Base-by-base conservation (phyloP, 2,797 vertebrate genomes). In the Oreochromis grahami region DNA sequence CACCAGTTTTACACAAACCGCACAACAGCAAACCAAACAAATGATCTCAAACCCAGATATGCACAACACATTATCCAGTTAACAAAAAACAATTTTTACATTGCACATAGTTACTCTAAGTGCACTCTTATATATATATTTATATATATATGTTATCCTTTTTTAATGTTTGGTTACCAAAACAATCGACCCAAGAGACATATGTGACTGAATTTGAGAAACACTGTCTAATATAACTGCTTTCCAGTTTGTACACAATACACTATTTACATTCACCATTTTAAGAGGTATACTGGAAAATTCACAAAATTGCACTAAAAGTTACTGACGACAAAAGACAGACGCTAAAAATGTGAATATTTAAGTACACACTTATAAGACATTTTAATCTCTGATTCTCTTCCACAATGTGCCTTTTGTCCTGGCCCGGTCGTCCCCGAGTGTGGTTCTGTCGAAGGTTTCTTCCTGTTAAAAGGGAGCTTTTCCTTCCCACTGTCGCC, bases 31-130 rank as follows among this genome's bases (percentile, higher is more conserved):
- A 63, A 78, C n/a, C 34, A 83, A 68, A 86, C 17, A 77, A 84
- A 81, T 84, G 5, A 65, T 56, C 48, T 86, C 24, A 90, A 76
- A 86, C 70, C n/a, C 79, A 82, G 84, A 93, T 74, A 87, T 76
- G 82, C 65, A 92, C 80, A 86, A 84, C 82, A 95, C 88, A 86
- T 91, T 85, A 93, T 95, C 89, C 91, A 94, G 88, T 92, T 95
- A 51, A 52, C 41, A 85, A 83, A n/a, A n/a, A n/a, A n/a, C n/a
- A n/a, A n/a, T n/a, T n/a, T n/a, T n/a, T n/a, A 81, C 76, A 84
- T 74, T 6, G 83, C 68, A 86, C n/a, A 83, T 32, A 70, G 13
- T 77, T 63, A 87, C 80, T 82, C 36, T 83, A 83, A 84, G 72
- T 84, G 82, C 48, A 90, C 80, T 84, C 76, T 77, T 52, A 77